phyloP scores from a whole-genome alignment of 1,140 invertebrate species.

The Drosophila bipectinata region DNA sequence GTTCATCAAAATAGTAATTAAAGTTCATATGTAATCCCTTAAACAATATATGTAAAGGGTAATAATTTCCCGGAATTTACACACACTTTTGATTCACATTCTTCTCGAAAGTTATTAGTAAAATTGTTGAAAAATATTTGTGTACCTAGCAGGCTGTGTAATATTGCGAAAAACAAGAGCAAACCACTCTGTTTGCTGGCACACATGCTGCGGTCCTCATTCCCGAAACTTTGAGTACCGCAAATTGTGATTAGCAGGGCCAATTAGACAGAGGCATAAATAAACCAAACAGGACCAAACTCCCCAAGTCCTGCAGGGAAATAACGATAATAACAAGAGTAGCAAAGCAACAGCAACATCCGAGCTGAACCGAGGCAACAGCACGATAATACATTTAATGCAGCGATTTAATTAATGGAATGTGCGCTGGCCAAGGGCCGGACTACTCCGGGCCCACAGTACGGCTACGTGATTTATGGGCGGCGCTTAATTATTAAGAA shows the following conservation, averaged over 20 bases:
- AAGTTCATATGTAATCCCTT: no score
- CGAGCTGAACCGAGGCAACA: neutral
- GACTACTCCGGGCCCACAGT: constrained; percentile 16
- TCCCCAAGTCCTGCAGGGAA: constrained; percentile 14
- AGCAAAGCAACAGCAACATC: neutral
- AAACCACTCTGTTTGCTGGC: constrained; percentile 1
- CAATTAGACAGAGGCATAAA: constrained; percentile 67
- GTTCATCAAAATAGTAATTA: no score
- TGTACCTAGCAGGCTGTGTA: no score
- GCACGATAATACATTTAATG: constrained; percentile 59
- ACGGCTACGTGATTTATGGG: constrained; percentile 56
- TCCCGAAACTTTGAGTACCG: constrained; percentile 18
- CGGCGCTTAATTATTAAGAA: constrained; percentile 77
- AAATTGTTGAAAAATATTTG: no score
- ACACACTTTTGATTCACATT: no score
- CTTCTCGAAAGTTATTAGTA: no score
- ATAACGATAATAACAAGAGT: constrained; percentile 38
- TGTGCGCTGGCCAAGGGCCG: constrained; percentile 13
- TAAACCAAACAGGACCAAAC: constrained; percentile 43
- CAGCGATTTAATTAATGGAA: constrained; percentile 73
- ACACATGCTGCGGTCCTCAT: constrained; percentile 40
- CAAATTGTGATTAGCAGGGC: constrained; percentile 67
- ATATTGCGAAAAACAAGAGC: neutral
- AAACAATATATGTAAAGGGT: no score
- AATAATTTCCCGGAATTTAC: no score